These are phyloP conservation scores for Limenitis camilla DNA, from an alignment of 2,888 invertebrate genomes.

Conservation along the genomic window DNA sequence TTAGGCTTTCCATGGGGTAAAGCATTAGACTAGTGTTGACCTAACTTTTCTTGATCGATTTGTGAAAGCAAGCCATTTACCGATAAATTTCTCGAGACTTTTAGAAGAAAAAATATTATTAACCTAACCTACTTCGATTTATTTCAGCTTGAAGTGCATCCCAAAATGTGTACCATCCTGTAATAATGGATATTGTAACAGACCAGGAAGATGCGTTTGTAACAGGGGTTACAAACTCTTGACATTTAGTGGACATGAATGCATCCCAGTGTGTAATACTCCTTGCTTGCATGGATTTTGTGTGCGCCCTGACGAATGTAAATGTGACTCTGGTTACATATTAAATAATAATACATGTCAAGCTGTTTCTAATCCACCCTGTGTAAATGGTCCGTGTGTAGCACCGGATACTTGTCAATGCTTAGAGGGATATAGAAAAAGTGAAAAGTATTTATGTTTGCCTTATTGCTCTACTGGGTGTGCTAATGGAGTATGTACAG, in stretches of 20 bases:
- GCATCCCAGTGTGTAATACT: constrained; percentile 25
- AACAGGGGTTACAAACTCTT: constrained; percentile 22
- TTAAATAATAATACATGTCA: constrained; percentile 32
- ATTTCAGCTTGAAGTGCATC: constrained; percentile 28
- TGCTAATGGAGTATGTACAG: constrained; percentile 29
- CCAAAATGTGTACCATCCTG: constrained; percentile 40
- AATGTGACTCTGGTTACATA: constrained; percentile 38
- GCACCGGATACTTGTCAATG: constrained; percentile 65
- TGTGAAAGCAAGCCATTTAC: too few species aligned
- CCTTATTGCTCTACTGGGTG: constrained; percentile 35
- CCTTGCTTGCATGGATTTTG: constrained; percentile 34
- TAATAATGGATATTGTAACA: constrained; percentile 31
- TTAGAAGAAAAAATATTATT: too few species aligned
- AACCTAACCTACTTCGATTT: too few species aligned
- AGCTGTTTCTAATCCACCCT: constrained; percentile 54
- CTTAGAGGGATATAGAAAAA: constrained; percentile 45
- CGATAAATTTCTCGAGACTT: too few species aligned
- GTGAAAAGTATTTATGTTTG: constrained; percentile 28
- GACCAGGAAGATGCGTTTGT: constrained; percentile 33
- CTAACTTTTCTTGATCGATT: too few species aligned
- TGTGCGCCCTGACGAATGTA: constrained; percentile 37
- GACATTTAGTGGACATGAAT: constrained; percentile 11
- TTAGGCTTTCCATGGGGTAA: too few species aligned
- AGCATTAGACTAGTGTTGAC: too few species aligned
- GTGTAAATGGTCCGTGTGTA: constrained; percentile 64